Evolutionary conservation across 2,888 invertebrate species (phyloP).

Genomic region (Spilarctia lutea): DNA sequence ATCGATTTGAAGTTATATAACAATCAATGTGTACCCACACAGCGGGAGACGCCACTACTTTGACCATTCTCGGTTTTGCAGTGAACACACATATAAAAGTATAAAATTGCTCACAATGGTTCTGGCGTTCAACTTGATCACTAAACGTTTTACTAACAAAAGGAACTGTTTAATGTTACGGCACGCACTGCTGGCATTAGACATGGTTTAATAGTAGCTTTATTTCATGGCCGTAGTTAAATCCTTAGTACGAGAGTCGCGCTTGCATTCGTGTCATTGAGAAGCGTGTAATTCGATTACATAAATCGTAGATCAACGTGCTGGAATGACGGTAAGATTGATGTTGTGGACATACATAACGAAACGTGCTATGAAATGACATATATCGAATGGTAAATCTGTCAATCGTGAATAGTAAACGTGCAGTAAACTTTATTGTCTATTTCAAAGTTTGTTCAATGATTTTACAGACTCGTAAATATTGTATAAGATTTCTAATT

Average conservation of each 20-base stretch:
- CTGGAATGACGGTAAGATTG: slow-evolving; percentile 42
- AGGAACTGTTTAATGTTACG: slow-evolving; percentile 80
- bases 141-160: slow-evolving; percentile 76
- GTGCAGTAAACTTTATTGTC: slow-evolving; percentile 21
- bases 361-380: slow-evolving; percentile 34
- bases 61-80: slow-evolving; percentile 38
- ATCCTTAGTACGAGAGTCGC: slow-evolving; percentile 58
- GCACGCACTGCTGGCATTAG: slow-evolving; percentile 76
- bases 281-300: slow-evolving; percentile 54
- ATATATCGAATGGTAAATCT: slow-evolving; percentile 39
- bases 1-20: slow-evolving; percentile 22
- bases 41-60: slow-evolving; percentile 30
- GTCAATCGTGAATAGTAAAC: slow-evolving; percentile 35
- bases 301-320: slow-evolving; percentile 46
- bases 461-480: background rate
- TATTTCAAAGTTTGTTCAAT: background rate
- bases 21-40: slow-evolving; percentile 33
- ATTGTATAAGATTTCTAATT: background rate
- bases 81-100: slow-evolving; percentile 53
- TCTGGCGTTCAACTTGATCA: slow-evolving; percentile 69
- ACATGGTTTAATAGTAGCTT: slow-evolving; percentile 62
- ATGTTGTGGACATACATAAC: slow-evolving; percentile 44
- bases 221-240: slow-evolving; percentile 58
- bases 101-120: slow-evolving; percentile 66
- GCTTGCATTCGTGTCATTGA: slow-evolving; percentile 49